Conservation (phyloP, 2,797 vertebrate genomes). For the Tragopan temminckii region DNA sequence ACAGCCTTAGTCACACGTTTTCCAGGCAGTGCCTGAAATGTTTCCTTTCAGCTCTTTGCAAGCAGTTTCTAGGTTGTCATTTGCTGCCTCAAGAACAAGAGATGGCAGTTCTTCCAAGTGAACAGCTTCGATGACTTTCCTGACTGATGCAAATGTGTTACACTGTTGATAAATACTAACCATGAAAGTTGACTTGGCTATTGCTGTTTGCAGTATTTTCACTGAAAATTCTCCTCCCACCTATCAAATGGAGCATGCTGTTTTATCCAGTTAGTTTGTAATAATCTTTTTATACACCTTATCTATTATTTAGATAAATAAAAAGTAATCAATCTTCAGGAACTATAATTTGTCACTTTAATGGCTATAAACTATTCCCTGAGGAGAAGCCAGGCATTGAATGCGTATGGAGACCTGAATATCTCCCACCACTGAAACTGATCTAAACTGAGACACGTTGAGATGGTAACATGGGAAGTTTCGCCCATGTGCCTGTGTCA, state of each 20-base stretch:
- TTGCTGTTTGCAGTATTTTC: slow-evolving; percentile 55
- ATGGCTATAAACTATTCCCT: neutral
- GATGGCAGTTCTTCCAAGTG: slow-evolving; percentile 64
- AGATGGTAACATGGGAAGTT: neutral
- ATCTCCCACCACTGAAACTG: neutral
- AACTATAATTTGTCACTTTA: neutral
- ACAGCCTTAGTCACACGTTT: slow-evolving; percentile 76
- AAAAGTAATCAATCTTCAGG: neutral
- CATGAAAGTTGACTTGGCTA: slow-evolving; percentile 62
- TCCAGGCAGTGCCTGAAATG: slow-evolving; percentile 68
- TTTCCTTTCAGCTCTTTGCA: slow-evolving; percentile 74
- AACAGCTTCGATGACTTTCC: slow-evolving; percentile 67
- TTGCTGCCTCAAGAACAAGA: slow-evolving; percentile 72
- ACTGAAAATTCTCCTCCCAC: slow-evolving; percentile 39
- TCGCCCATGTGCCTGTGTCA: neutral
- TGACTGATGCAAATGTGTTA: slow-evolving; percentile 74
- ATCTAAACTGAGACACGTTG: neutral
- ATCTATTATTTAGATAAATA: slow-evolving; percentile 12
- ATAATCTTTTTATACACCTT: neutral
- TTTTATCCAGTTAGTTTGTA: neutral
- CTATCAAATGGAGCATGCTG: neutral
- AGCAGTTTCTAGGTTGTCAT: slow-evolving; percentile 76
- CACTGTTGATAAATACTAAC: slow-evolving; percentile 69
- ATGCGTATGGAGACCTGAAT: neutral
- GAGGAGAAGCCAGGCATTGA: neutral